phyloP scores from a whole-genome alignment of 2,888 invertebrate species.

The Lasioglossum morio region DNA sequence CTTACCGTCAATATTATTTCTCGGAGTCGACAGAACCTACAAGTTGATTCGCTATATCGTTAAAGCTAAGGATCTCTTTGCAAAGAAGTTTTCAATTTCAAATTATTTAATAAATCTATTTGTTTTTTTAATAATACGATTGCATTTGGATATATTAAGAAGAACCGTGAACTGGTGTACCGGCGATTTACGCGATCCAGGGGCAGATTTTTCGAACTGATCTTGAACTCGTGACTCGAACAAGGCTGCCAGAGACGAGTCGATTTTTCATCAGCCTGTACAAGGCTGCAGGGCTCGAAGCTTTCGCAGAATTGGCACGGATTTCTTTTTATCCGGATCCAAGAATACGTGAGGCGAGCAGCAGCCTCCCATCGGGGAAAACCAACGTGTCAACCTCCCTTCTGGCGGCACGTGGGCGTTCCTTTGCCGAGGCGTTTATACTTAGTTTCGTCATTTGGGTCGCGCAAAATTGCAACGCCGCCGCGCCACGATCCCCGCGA shows the following conservation, averaged over 20 bases:
- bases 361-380: constrained; percentile 66
- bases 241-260: neutral
- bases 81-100: no score
- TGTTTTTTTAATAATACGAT: no score
- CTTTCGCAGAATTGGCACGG: constrained; percentile 58
- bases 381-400: constrained; percentile 69
- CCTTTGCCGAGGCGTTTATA: constrained; percentile 65
- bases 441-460: constrained; percentile 72
- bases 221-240: constrained; percentile 1
- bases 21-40: neutral
- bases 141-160: no score
- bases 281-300: neutral
- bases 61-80: neutral
- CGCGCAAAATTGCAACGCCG: constrained; percentile 63
- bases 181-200: neutral
- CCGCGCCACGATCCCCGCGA: constrained; percentile 33
- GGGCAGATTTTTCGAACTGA: neutral
- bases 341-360: constrained; percentile 59
- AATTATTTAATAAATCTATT: no score
- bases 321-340: constrained; percentile 61
- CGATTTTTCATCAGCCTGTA: neutral
- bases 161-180: neutral
- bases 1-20: constrained; percentile 16
- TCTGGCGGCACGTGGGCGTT: constrained; percentile 65
- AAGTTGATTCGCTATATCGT: neutral